Base-by-base conservation (phyloP, 2,113 vertebrate genomes). In the Pollachius pollachius region DNA sequence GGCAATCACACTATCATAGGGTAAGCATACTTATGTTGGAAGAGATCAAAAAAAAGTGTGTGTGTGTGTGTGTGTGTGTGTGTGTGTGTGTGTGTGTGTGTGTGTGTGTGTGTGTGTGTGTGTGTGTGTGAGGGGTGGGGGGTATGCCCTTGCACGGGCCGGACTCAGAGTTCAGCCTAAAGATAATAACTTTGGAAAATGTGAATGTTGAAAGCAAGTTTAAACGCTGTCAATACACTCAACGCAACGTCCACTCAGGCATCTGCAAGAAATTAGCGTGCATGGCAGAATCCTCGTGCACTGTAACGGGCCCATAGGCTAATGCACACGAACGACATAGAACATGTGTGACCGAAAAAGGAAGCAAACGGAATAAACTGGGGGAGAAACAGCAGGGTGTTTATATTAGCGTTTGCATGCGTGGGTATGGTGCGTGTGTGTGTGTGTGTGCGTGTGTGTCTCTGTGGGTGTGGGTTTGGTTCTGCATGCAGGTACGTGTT, bases 311-410 rank as follows among this genome's bases (percentile, higher is more conserved):
- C 41, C 41, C 41, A 48, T 48, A 48, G 41, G 41, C 41, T 48
- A 48, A 48, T 12, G 41, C 41, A 48, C 41, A 48, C 8, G 21
- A 64, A 64, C 25, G 23, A 15, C 30, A 62, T 62, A 64, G 27
- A 60, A 25, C 18, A 12, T n/a, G 18, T 25, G 27, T 17, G 16
- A 48, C 3, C 56, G 64, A 66, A 64, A 62, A 60, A 66, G 60
- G 68, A 70, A 62, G 64, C 52, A 66, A 48, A 64, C 25, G 25
- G 30, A 23, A 65, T 74, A 70, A 68, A 64, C 65, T 3, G 52
- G 78, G 13, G 17, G 78, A 15, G 17, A 65, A 52, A 65, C 37
- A 16, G 52, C 54, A 25, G 66, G 64, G 25, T 80, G 64, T 76
- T 68, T 71, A 64, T 71, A 68, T 71, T 52, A 68, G 64, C 68